Conservation (phyloP, 2,888 invertebrate species). For the Drosophila algonquin region DNA sequence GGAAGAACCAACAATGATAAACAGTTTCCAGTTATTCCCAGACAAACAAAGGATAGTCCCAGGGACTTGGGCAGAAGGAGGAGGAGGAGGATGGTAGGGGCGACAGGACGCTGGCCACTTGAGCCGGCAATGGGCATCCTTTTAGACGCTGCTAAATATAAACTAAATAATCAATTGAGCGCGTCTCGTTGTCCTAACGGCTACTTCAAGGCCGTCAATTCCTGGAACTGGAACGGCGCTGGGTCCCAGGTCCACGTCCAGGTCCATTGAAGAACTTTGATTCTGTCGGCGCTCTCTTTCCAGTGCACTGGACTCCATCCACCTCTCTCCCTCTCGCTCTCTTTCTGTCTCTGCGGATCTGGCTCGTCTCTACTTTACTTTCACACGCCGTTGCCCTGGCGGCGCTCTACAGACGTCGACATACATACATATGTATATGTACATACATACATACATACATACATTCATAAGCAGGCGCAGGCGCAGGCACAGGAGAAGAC, state of each 20-base stretch:
- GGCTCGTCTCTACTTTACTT: constrained; percentile 50
- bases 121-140: constrained; percentile 64
- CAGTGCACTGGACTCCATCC: not conserved
- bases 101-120: constrained; percentile 58
- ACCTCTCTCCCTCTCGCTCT: constrained; percentile 33
- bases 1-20: constrained; percentile 75
- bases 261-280: constrained; percentile 54
- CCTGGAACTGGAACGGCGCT: constrained; percentile 66
- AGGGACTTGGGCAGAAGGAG: constrained; percentile 26
- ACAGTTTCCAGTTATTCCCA: constrained; percentile 74
- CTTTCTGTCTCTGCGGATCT: constrained; percentile 58
- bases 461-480: not conserved
- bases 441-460: constrained; percentile 22
- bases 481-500: not conserved
- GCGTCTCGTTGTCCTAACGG: constrained; percentile 70
- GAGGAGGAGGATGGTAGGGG: constrained; percentile 22
- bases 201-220: constrained; percentile 74
- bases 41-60: constrained; percentile 69
- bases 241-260: constrained; percentile 22
- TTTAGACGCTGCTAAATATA: constrained; percentile 77
- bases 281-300: constrained; percentile 45
- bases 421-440: too few relatives aligned
- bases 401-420: constrained; percentile 32
- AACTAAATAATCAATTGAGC: constrained; percentile 79
- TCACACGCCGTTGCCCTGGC: constrained; percentile 61